Evolutionary conservation across 2,113 vertebrate genomes (phyloP), one percentile per base, ranked within the genome.

Genomic region (Suncus etruscus): DNA sequence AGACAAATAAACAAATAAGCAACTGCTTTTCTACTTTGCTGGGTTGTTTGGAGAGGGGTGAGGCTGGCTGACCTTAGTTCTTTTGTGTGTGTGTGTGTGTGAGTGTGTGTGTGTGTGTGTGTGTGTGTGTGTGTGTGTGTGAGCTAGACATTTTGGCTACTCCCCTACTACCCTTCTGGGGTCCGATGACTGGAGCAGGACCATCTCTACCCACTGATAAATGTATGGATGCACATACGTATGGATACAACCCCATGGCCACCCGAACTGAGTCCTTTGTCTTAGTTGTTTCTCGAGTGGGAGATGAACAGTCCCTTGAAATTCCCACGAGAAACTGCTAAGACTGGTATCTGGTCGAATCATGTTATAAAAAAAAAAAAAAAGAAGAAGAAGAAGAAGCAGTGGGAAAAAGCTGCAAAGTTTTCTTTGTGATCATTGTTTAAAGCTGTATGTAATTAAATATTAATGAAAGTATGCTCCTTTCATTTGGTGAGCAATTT

Each of bases 401-500:
- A 82, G 84, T 97, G 95, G 93, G 93, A 81, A 95, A 96, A 92
- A 96, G 73, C 82, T 86, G 95, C 83, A 95, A 98, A 98, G 97
- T 98, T 97, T 98, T 97, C 96, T 98, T 98, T 97, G 97, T 96
- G 96, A 98, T 98, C 97, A 96, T 97, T 98, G 97, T 97, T 98
- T 98, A 98, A 98, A 97, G 97, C 95, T 97, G 96, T 96, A 97
- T 96, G 96, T 96, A 98, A 98, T 98, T 97, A 98, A 98, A 98
- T 98, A 98, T 98, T 98, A 98, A 98, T 98, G 98, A 97, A 98
- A 97, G 97, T 98, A 98, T 97, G 97, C 96, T 97, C 96, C 98
- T 98, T 98, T 97, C 97, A 98, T 98, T 98, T 98, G 98, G 97
- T 98, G 97, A 98, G 97, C 98, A 98, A 98, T 98, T 98, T 98